Conservation (phyloP, 2,113 vertebrate species). For the Casuarius casuarius region DNA sequence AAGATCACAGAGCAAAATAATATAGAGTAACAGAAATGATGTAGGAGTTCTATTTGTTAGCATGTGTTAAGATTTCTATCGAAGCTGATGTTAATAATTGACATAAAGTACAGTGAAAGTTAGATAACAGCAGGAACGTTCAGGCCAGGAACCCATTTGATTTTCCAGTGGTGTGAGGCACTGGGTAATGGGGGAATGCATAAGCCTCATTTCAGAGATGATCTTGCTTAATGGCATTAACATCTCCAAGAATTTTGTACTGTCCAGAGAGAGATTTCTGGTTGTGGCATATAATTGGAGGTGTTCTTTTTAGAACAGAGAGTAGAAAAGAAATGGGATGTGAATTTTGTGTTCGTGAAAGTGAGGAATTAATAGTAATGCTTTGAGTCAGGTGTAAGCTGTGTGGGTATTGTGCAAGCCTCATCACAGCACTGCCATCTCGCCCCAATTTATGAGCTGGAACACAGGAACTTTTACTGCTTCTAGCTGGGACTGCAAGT, state of each 20-base stretch:
- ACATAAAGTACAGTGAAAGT: constrained; percentile 59
- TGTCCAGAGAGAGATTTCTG: neutral
- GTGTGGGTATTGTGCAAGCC: constrained; percentile 46
- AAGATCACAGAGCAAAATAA: constrained; percentile 33
- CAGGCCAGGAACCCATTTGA: constrained; percentile 37
- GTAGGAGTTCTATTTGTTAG: constrained; percentile 50
- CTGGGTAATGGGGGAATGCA: constrained; percentile 14
- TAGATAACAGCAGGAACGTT: constrained; percentile 64
- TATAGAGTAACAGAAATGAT: constrained; percentile 48
- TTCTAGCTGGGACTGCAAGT: constrained; percentile 1
- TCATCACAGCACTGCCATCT: constrained; percentile 58
- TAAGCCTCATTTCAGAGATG: neutral
- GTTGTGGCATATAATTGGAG: neutral
- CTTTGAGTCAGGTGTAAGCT: constrained; percentile 13
- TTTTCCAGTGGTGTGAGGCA: constrained; percentile 41
- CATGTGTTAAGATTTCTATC: constrained; percentile 73
- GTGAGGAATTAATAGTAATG: constrained; percentile 33
- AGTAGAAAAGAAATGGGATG: neutral
- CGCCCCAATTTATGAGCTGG: constrained; percentile 68
- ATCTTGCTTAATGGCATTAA: neutral
- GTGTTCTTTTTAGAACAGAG: neutral
- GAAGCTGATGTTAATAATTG: constrained; percentile 76
- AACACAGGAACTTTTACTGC: constrained; percentile 62
- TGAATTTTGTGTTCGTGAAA: constrained; percentile 10
- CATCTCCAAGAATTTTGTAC: neutral